Evolutionary conservation across 2,113 vertebrate genomes (phyloP), one percentile per base, ranked within the genome.

Genomic region (Triplophysa tibetana): DNA sequence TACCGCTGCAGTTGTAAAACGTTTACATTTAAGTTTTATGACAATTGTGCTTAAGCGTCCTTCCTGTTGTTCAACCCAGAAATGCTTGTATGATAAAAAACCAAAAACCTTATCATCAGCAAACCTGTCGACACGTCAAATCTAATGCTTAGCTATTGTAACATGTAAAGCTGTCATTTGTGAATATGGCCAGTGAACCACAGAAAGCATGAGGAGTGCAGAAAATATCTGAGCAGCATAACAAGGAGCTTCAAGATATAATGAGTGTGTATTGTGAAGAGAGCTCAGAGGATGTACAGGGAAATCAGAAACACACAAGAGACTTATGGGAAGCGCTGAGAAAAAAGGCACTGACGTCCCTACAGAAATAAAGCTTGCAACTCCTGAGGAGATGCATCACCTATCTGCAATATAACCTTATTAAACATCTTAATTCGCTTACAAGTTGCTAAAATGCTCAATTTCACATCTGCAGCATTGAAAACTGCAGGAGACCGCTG

Each of bases 291-390:
- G 56, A 26, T 12, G 21, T 48, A 48, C 58, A 62, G 72, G 45
- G 58, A 63, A 63, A 62, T 48, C 73, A 45, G 9, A 29, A 62
- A 75, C 33, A 75, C 73, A 48, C 73, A 63, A 4, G 73, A 61
- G 52, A 23, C 70, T 43, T 12, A 23, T 60, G n/a, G 4, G 52
- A 66, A 17, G 16, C 7, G 8, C 33, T n/a, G n/a, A 61, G 41
- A 33, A 38, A 12, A 61, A 9, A 4, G 5, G 29, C 45, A 12
- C 11, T 45, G 50, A n/a, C 33, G 5, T 50, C 52, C 62, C 61
- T 16, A 66, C 29, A 60, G 54, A 66, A 56, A 45, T 58, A 3
- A 29, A 75, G 38, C 33, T 2, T 50, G 48, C 54, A 67, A 13
- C 23, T 12, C 4, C 13, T 29, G 41, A 67, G 61, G 50, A 72